Percentiles rank a stretch among this genome's conserved stretches.
phyloP scores from a whole-genome alignment of 2,113 vertebrate genomes.

The Psittacula cyanocephala region DNA sequence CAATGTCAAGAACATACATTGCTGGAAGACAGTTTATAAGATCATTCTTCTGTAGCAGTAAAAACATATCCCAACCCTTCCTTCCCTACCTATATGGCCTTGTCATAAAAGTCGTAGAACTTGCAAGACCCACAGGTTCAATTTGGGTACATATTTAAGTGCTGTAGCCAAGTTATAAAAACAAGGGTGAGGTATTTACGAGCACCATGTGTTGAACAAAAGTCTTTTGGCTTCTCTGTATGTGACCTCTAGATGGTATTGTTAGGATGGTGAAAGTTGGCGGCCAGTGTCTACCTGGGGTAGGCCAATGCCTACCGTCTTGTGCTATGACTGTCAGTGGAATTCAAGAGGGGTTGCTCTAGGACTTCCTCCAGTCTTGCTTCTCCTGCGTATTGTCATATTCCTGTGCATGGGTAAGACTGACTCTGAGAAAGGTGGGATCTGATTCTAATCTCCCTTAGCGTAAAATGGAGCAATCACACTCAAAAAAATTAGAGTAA shows the following conservation, averaged over 20 bases:
- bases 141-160: not conserved
- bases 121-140: not conserved
- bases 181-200: not conserved
- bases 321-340: rapidly evolving
- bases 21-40: rapidly evolving
- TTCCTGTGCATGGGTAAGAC: not conserved
- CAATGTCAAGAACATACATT: rapidly evolving
- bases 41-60: not conserved
- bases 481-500: not conserved
- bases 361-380: not conserved
- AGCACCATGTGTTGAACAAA: not conserved
- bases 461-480: not conserved
- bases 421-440: not conserved
- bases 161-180: not conserved
- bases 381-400: not conserved
- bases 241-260: not conserved
- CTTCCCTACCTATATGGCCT: not conserved
- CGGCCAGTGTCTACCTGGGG: not conserved
- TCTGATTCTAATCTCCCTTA: not conserved
- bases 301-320: not conserved
- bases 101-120: not conserved
- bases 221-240: not conserved
- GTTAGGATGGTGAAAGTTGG: not conserved
- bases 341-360: not conserved
- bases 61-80: not conserved